Conservation (phyloP, 2,797 vertebrate species). For the Eospalax fontanierii region DNA sequence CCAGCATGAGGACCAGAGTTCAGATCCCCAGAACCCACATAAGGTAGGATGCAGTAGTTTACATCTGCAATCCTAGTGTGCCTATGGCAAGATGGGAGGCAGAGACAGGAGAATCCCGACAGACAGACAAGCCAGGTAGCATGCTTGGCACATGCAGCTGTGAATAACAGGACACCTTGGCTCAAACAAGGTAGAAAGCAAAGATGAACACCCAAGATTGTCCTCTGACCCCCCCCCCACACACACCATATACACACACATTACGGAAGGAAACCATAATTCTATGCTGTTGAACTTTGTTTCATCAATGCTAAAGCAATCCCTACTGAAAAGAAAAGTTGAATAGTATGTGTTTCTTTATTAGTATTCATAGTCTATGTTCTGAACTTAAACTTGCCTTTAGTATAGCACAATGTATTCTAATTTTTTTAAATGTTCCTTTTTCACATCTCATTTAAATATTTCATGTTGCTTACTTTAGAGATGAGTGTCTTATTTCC, state of each 20-base stretch:
- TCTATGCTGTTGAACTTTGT: not conserved
- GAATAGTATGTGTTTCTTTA: not conserved
- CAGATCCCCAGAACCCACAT: not conserved
- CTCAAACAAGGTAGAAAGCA: not conserved
- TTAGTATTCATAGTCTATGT: slow-evolving; percentile 30
- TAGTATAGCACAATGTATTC: not conserved
- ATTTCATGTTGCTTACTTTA: slow-evolving; percentile 49
- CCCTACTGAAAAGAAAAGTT: slow-evolving; percentile 27
- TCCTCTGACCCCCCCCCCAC: too few relatives aligned
- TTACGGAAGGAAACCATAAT: not conserved
- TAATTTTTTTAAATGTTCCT: slow-evolving; percentile 24
- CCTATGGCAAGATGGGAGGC: not conserved
- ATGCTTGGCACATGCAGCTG: not conserved
- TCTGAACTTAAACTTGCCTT: slow-evolving; percentile 43
- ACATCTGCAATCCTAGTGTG: not conserved
- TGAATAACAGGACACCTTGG: not conserved
- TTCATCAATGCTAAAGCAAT: slow-evolving; percentile 22
- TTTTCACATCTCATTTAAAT: slow-evolving; percentile 61
- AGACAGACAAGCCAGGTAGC: not conserved
- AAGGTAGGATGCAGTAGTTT: not conserved
- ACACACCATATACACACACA: too few relatives aligned
- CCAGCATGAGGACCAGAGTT: not conserved
- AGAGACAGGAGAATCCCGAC: not conserved
- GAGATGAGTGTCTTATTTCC: slow-evolving; percentile 44
- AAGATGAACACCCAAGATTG: not conserved